Base-by-base conservation (phyloP, 2,113 vertebrate genomes). In the Mormyrus lacerda region DNA sequence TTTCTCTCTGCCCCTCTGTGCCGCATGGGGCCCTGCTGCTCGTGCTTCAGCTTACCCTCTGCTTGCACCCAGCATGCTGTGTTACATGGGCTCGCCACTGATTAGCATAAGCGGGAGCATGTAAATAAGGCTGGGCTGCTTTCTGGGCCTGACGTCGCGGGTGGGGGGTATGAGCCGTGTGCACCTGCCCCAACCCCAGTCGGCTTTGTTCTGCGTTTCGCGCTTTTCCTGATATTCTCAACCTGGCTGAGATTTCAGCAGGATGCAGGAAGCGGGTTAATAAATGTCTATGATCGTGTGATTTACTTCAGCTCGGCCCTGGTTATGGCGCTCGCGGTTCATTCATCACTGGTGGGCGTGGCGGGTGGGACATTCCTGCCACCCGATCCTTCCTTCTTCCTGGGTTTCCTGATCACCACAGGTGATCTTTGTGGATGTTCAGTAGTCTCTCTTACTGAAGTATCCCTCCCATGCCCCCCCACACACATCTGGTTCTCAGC, bases 61-160 rank as follows among this genome's bases (percentile, higher is more conserved):
- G 8, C 4, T 0, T 27, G n/a, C 58, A n/a, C n/a, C 24, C 58
- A 76, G 69, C 69, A 39, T 39, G 31, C 31, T 1, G 13, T 76
- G 11, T 19, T 35, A 39, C 15, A n/a, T 65, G 31, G 6, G 31
- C 31, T 76, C 2, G 15, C 69, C 69, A 1, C 31, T 76, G 69
- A 76, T 76, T 76, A 31, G 31, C 69, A 35, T 65, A 65, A 65
- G n/a, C 0, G 45, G 53, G 15, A 31, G 65, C 44, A 19, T 73
- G 58, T 85, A 47, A 76, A 27, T 76, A 51, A 65, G 31, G 61
- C 1, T 89, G 61, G 87, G 84, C 89, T 89, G 89, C 35, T 51
- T 35, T 73, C n/a, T 48, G 35, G 31, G 48, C n/a, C 89, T 85
- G 61, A 45, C 65, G 45, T 24, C 61, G 10, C 83, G n/a, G 65